Evolutionary conservation across 2,888 invertebrate genomes (phyloP), one percentile per base, ranked within the genome.

Genomic region (Cephus runcator): DNA sequence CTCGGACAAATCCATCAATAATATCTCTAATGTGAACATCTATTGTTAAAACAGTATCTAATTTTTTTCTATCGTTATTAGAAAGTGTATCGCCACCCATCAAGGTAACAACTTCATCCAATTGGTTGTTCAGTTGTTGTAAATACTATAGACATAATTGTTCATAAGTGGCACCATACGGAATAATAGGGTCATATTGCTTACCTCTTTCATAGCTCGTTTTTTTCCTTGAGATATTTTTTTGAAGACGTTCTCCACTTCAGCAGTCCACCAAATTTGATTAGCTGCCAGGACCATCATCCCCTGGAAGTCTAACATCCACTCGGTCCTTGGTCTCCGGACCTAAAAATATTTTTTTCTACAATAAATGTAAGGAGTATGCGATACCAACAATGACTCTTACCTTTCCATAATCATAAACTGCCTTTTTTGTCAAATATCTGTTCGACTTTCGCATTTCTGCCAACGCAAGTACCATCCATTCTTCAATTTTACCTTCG

Each of bases 181-280:
- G 9, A 56, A 56, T 0, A 23, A 56, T 23, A 56, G 56, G 9
- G 15, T 56, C 2, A 9, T 56, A 56, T 56, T 9, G 23, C 56
- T 56, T 83, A 91, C 91, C 76, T 97, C 96, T 92, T 98, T 98
- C 97, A 98, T 97, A 0, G 97, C 97, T 15, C 96, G 93, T 90
- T 97, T 97, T 83, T 96, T 94, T 4, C 98, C 97, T 81, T 93
- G 93, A 11, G 94, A 92, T 73, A 95, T 94, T 88, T 94, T 95
- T 6, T 90, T 92, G 90, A 98, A 98, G 0, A 97, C 96, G 88
- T 98, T 96, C 88, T 98, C 98, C 0, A 98, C 97, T 91, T 98
- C 98, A 11, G 97, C 97, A 0, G 98, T 98, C 98, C 98, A 98
- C 98, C 98, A 98, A 2, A 98, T 96, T 86, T 96, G 96, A 92